Evolutionary conservation across 2,888 invertebrate species (phyloP).

Genomic region (Tipula helvola): DNA sequence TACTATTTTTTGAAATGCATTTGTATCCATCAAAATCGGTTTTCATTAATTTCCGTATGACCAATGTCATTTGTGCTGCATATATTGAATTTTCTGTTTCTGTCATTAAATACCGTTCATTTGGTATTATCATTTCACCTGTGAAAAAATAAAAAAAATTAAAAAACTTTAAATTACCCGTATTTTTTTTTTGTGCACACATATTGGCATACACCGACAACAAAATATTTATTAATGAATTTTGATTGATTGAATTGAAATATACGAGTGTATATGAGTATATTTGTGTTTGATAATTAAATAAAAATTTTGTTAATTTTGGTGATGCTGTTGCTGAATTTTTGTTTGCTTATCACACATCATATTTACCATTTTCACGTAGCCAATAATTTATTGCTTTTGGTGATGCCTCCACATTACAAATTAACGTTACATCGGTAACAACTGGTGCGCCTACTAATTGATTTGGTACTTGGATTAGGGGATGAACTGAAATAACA

Average conservation of each 20-base stretch:
- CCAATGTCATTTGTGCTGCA: constrained; percentile 71
- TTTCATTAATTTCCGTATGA: constrained; percentile 60
- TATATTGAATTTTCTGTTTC: constrained; percentile 71
- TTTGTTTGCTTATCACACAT: background rate
- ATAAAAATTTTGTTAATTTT: background rate
- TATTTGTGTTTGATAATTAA: background rate
- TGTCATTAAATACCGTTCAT: constrained; percentile 72
- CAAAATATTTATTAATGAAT: background rate
- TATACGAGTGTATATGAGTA: background rate
- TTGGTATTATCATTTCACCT: constrained; percentile 88
- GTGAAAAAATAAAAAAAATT: constrained; percentile 23
- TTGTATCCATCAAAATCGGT: constrained; percentile 77
- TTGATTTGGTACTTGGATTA: constrained; percentile 89
- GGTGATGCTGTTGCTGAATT: background rate
- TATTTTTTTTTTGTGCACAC: background rate
- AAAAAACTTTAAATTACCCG: constrained; percentile 9
- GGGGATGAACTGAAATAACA: constrained; percentile 65
- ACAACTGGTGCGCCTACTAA: constrained; percentile 78
- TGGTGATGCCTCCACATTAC: constrained; percentile 82
- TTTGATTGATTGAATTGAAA: background rate
- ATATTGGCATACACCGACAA: background rate
- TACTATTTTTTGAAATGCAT: constrained; percentile 85
- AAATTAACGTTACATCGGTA: constrained; percentile 73
- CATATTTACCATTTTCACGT: constrained; percentile 65
- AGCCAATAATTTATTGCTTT: constrained; percentile 94